Evolutionary conservation across 2,113 vertebrate species (phyloP), one percentile per base, ranked within the genome.

Genomic region (Psettodes erumei): DNA sequence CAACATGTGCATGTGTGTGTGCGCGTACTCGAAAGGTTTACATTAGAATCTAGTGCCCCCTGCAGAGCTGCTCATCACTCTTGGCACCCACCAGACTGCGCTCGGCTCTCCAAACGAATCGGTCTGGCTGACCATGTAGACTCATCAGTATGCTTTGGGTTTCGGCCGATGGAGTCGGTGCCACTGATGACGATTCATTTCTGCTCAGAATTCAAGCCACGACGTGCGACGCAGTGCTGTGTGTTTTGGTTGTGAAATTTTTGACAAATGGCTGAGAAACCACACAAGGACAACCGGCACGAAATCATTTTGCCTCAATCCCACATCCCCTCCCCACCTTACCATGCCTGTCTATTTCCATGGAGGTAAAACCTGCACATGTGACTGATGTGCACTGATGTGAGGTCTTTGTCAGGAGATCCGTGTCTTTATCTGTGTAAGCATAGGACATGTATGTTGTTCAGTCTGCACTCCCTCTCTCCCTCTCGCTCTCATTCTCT

Each of bases 1-100:
- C 53, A 43, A 37, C 53, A 1, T 28, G 77, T 60, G 19, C 0
- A 8, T 23, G 72, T 53, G 58, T 10, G 42, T 32, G 51, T 55
- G 53, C 27, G 38, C 11, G 5, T 60, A 16, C 56, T 11, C 7
- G 13, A 30, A 69, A 55, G 74, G 82, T 87, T 83, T 88, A 86
- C 84, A 80, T 91, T 87, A 75, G 82, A 88, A 88, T 77, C 60
- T 79, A 72, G 85, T 77, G 77, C 82, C 83, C 85, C 86, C 86
- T 86, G 84, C 80, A 84, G 89, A 84, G 80, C 71, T 58, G 47
- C 72, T 83, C 30, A 13, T 83, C 82, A 71, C 62, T 83, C 54
- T 48, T 86, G 85, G 84, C 84, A 77, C 42, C 69, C 43, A 63
- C 48, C 70, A 82, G 81, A 43, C 73, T 68, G 71, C 77, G 59